A percentile compares a stretch with the other conserved stretches of the same genome.
These are phyloP conservation scores for Formicarius rufipectus DNA, from an alignment of 2,113 vertebrate genomes.

Conservation along the genomic window DNA sequence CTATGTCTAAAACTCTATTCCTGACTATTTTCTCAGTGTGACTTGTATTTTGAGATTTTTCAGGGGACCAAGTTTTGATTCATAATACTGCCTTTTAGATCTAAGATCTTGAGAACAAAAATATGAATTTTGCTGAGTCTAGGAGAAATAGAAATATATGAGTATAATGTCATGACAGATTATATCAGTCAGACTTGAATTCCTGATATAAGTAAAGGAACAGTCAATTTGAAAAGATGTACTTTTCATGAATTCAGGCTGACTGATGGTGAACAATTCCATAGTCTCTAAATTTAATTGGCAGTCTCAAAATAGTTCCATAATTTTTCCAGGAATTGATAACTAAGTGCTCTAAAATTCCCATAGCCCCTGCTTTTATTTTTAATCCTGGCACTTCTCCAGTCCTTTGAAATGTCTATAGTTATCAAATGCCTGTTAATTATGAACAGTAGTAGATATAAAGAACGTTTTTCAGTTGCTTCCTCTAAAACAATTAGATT, in stretches of 20 bases:
- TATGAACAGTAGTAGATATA: background rate
- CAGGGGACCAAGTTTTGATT: background rate
- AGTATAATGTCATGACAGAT: too few relatives aligned
- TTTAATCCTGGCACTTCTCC: background rate
- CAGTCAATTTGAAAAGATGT: background rate
- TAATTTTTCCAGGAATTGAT: background rate
- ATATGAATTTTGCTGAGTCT: background rate
- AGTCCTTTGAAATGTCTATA: background rate
- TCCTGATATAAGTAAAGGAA: background rate
- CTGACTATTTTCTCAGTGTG: background rate
- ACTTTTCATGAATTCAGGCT: background rate
- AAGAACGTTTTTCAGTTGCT: background rate
- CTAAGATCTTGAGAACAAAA: background rate
- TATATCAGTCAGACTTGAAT: background rate
- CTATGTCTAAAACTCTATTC: background rate
- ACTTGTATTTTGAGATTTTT: background rate
- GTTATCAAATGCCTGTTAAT: conserved; percentile 30
- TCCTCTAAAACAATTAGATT: background rate
- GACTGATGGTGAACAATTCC: background rate
- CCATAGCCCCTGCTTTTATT: background rate
- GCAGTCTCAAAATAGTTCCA: background rate
- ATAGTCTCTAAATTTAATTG: background rate
- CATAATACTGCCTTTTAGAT: background rate
- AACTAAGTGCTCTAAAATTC: background rate
- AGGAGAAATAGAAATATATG: background rate